Base-by-base conservation (phyloP, 2,888 invertebrate species). In the Caenorhabditis uteleia region DNA sequence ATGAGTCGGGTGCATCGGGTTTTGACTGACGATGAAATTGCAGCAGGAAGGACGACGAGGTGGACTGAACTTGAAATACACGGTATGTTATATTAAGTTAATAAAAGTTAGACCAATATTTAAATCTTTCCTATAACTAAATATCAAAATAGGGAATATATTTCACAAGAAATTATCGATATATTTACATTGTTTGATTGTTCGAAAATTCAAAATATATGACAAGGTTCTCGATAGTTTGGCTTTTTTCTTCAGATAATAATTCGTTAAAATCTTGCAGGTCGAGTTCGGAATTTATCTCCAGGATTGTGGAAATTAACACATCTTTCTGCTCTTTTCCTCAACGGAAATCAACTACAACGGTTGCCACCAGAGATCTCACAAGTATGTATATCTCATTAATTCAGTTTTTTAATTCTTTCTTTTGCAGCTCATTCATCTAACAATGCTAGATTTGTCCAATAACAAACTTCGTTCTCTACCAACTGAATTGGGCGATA, bases 401-500 rank as follows among this genome's bases (percentile, higher is more conserved):
- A 25, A 39, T 16, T n/a, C n/a, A n/a, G n/a, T n/a, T n/a, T n/a
- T n/a, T n/a, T n/a, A n/a, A n/a, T n/a, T n/a, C n/a, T n/a, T n/a
- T n/a, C n/a, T n/a, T n/a, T 44, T 44, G 27, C 25, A 75, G 69
- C 54, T 98, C 77, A 87, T 87, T 68, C 91, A 91, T 86, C 88
- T 98, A 72, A 89, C 91, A 80, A 89, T 90, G 70, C 87, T 98
- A 76, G 97, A 98, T 87, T 87, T 95, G 79, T 94, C 95, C 74
- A 90, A 90, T 85, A 97, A 98, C 87, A 94, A 95, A 86, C 87
- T 98, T 80, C 88, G 94, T 71, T 91, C 91, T 84, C 87, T 98
- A 85, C 97, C 98, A 70, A 90, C 92, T 51, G 95, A 98, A 87
- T 88, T 98, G 49, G 97, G 98, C 61, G 95, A 98, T 85, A 89